A percentile compares a stretch with the other conserved stretches of the same genome.
These are phyloP conservation scores for Pterobdella sp. DNA, from an alignment of 2,888 invertebrate genomes.

Conservation along the genomic window DNA sequence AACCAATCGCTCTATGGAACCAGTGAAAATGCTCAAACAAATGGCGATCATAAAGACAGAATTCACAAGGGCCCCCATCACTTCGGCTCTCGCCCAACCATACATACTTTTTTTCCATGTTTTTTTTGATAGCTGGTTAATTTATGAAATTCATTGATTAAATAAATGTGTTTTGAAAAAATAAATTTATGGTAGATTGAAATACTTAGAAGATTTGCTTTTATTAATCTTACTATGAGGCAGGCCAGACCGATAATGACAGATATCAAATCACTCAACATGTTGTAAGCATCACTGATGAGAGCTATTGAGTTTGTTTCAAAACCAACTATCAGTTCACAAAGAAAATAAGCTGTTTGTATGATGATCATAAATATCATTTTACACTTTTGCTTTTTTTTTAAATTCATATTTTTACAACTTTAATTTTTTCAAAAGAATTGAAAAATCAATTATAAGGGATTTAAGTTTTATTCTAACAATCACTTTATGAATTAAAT, in stretches of 20 bases:
- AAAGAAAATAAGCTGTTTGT: slow-evolving; percentile 84
- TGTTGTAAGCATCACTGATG: slow-evolving; percentile 95
- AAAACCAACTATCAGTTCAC: slow-evolving; percentile 90
- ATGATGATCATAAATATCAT: slow-evolving; percentile 73
- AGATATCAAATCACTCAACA: slow-evolving; percentile 95
- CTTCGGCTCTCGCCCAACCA: slow-evolving; percentile 97
- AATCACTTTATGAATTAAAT: too few species aligned
- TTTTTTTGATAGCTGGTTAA: slow-evolving; percentile 49
- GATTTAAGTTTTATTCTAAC: too few species aligned
- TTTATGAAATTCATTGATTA: too few species aligned
- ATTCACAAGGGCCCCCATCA: slow-evolving; percentile 90
- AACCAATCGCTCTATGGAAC: slow-evolving; percentile 67
- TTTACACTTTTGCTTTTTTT: slow-evolving; percentile 43
- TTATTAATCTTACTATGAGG: slow-evolving; percentile 67
- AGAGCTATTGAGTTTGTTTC: slow-evolving; percentile 92
- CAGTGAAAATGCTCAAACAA: slow-evolving; percentile 94
- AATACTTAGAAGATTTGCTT: not conserved
- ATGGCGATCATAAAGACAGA: slow-evolving; percentile 93
- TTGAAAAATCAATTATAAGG: too few species aligned
- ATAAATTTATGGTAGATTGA: not conserved
- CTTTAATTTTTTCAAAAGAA: too few species aligned
- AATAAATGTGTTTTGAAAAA: not conserved
- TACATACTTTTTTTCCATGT: slow-evolving; percentile 79
- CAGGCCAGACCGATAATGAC: slow-evolving; percentile 87
- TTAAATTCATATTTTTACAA: not conserved